Conservation (phyloP, 2,797 vertebrate species). For the Alcedo atthis region DNA sequence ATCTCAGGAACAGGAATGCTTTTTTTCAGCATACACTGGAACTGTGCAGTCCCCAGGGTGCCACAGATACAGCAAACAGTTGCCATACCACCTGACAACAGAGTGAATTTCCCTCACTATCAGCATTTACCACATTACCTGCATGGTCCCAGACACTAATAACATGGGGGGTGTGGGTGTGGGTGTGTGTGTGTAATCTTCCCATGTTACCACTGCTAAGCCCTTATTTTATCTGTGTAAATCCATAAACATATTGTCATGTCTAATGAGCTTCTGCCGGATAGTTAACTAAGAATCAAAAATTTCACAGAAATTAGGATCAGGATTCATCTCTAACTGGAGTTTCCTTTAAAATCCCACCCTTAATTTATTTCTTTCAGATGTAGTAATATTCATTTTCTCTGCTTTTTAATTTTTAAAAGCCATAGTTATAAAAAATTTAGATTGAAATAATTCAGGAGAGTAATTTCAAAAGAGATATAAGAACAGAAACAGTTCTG, state of each 20-base stretch:
- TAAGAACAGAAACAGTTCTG: conserved; percentile 37
- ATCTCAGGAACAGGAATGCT: background rate
- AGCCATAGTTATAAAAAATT: conserved; percentile 53
- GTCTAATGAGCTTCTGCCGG: background rate
- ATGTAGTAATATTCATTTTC: background rate
- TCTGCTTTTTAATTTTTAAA: conserved; percentile 58
- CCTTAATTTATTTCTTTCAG: conserved; percentile 46
- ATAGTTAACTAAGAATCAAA: background rate
- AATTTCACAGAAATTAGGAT: background rate
- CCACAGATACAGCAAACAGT: background rate
- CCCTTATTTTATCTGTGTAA: background rate
- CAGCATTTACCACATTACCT: background rate
- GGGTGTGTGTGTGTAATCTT: background rate
- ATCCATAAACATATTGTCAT: background rate
- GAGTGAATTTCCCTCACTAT: background rate
- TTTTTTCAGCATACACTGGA: background rate
- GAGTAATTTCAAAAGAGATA: conserved; percentile 41
- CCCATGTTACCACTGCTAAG: background rate
- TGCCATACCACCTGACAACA: background rate
- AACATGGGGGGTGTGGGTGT: background rate
- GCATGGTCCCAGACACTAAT: background rate
- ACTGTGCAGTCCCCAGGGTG: background rate
- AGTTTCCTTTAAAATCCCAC: conserved; percentile 9
- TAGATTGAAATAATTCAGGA: conserved; percentile 51
- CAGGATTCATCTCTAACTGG: background rate